Conservation (phyloP, 1,140 invertebrate species). For the Heliconius melpomene region DNA sequence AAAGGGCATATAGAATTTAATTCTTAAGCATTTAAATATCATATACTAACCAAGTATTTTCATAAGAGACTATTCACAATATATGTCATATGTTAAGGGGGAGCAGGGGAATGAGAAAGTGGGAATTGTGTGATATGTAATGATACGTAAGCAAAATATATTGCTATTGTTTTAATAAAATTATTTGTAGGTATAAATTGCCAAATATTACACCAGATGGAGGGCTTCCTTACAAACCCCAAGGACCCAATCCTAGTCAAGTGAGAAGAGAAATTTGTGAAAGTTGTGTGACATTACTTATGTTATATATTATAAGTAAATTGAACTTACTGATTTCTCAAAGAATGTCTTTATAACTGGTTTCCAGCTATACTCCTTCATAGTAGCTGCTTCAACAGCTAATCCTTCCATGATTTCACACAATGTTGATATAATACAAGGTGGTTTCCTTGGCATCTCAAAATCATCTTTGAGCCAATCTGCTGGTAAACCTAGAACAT, state of each 20-base stretch:
- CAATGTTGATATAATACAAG: conserved; percentile 92
- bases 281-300: background rate
- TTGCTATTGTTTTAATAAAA: too few species aligned
- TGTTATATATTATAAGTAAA: conserved; percentile 2
- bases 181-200: too few species aligned
- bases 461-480: conserved; percentile 87
- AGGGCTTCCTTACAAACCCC: too few species aligned
- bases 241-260: too few species aligned
- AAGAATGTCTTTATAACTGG: conserved; percentile 91
- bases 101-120: too few species aligned
- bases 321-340: conserved; percentile 76
- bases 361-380: conserved; percentile 95
- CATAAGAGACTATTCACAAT: too few species aligned
- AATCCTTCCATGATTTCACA: conserved; percentile 92
- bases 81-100: too few species aligned
- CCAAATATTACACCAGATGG: too few species aligned
- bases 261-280: too few species aligned
- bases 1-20: conserved; percentile 3
- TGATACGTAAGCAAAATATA: too few species aligned
- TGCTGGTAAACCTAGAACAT: conserved; percentile 84
- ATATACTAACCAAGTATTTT: too few species aligned
- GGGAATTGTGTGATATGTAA: too few species aligned
- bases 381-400: conserved; percentile 91
- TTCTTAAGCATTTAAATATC: background rate
- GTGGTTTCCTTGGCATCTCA: conserved; percentile 84